phyloP scores from a whole-genome alignment of 2,113 vertebrate species.

The Gymnorhina tibicen region DNA sequence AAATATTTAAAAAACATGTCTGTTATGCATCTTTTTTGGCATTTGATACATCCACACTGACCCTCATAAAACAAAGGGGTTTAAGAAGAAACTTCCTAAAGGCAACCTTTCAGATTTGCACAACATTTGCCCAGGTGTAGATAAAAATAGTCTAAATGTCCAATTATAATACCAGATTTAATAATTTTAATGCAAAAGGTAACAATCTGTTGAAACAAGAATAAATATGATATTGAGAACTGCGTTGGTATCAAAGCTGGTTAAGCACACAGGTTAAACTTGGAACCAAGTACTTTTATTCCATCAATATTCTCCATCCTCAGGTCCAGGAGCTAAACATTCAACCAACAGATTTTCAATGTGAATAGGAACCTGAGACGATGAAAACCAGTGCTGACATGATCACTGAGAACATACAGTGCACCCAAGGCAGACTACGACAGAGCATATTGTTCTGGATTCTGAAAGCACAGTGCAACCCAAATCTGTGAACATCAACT shows the following conservation, averaged over 20 bases:
- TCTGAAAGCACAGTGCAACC: background rate
- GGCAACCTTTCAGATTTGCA: background rate
- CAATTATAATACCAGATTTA: background rate
- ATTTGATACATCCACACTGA: background rate
- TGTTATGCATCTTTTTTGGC: background rate
- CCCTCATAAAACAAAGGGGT: background rate
- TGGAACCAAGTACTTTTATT: background rate
- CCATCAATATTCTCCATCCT: background rate
- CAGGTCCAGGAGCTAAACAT: background rate
- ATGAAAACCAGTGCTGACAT: background rate
- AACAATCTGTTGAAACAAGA: background rate
- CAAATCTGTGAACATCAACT: background rate
- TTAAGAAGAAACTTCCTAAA: background rate
- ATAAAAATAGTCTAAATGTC: background rate
- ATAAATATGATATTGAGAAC: background rate
- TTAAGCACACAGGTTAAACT: background rate
- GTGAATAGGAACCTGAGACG: background rate
- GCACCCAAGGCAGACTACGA: accelerated
- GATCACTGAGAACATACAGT: background rate
- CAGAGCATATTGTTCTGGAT: background rate
- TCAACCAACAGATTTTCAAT: background rate
- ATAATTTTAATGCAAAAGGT: background rate
- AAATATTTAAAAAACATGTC: background rate
- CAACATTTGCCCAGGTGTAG: background rate
- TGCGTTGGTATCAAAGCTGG: background rate